phyloP scores from a whole-genome alignment of 2,113 vertebrate species.

The Turdus rufiventris region DNA sequence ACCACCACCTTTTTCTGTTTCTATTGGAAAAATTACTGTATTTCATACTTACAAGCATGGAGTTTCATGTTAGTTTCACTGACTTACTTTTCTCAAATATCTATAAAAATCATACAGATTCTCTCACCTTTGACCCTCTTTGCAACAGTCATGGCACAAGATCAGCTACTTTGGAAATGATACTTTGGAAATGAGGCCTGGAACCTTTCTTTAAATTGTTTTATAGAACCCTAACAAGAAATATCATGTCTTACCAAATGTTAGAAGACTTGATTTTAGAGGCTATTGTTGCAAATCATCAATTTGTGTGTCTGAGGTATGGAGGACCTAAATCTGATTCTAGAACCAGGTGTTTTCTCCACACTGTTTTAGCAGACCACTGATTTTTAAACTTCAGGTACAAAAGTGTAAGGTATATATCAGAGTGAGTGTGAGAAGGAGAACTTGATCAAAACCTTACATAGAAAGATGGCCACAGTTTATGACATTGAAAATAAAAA shows the following conservation, averaged over 20 bases:
- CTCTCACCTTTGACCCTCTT: background rate
- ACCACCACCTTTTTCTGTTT: background rate
- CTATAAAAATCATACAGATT: background rate
- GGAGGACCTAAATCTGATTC: background rate
- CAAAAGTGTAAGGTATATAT: background rate
- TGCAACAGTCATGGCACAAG: background rate
- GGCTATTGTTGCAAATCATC: background rate
- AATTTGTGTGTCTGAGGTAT: background rate
- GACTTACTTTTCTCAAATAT: background rate
- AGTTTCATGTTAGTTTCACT: background rate
- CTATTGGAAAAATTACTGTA: background rate
- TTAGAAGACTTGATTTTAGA: conserved; percentile 3
- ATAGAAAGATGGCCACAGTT: background rate
- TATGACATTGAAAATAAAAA: background rate
- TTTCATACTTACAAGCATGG: background rate
- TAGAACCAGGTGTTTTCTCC: background rate
- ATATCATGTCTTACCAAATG: background rate
- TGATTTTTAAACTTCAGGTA: background rate
- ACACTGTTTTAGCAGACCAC: background rate
- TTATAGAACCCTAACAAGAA: background rate
- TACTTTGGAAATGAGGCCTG: background rate
- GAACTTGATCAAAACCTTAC: background rate
- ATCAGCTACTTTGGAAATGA: background rate
- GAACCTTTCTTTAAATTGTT: background rate
- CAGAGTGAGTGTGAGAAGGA: background rate